These are phyloP conservation scores for Hydrolagus affinis DNA, from an alignment of 2,113 vertebrate species.

Conservation along the genomic window DNA sequence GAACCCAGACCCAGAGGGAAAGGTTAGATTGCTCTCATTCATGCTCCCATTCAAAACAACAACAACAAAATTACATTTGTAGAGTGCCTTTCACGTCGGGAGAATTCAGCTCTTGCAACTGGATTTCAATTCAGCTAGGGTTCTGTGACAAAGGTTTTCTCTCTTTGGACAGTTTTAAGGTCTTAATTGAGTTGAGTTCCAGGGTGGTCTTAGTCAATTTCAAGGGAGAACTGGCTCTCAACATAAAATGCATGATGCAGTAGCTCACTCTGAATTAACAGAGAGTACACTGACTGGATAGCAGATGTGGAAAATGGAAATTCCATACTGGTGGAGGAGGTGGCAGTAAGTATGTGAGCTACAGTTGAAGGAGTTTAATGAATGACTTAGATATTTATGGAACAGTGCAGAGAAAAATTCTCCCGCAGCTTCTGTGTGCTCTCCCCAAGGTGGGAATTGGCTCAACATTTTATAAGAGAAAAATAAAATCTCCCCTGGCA, in stretches of 20 bases:
- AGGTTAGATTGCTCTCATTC: no score
- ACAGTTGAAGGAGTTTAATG: background rate
- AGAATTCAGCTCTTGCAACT: no score
- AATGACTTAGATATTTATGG: background rate
- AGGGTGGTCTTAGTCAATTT: background rate
- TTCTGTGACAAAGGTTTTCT: no score
- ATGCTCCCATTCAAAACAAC: no score
- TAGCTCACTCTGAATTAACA: slow-evolving; percentile 1
- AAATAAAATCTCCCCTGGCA: background rate
- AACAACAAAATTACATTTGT: no score
- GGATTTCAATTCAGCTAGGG: no score
- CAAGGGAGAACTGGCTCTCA: no score
- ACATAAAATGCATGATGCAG: background rate
- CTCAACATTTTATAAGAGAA: background rate
- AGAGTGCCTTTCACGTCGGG: no score
- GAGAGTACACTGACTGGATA: background rate
- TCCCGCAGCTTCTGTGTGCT: background rate
- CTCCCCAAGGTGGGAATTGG: background rate
- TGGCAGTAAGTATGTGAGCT: background rate
- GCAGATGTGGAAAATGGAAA: background rate
- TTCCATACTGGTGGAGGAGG: background rate
- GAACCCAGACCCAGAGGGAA: no score
- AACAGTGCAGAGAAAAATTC: background rate
- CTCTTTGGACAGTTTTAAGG: background rate
- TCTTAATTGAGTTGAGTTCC: background rate